Percentiles rank a stretch among this genome's conserved stretches.
Evolutionary conservation across 2,888 invertebrate genomes (phyloP).

Genomic region (Cephus pulcher): DNA sequence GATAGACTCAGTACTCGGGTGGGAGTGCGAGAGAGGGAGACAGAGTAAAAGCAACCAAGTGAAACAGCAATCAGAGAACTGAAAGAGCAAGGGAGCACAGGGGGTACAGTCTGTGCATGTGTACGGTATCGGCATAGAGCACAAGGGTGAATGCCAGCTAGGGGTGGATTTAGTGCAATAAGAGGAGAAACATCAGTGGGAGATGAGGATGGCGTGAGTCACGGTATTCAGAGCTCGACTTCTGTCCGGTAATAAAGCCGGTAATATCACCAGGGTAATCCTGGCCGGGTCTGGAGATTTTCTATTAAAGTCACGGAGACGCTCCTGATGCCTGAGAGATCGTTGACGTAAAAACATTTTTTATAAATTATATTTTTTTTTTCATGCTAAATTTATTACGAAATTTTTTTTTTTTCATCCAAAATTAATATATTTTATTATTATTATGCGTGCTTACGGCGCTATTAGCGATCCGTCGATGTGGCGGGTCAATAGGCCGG

Average conservation of each 20-base stretch:
- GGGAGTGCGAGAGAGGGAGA: slow-evolving; percentile 8
- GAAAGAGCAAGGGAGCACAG: background rate
- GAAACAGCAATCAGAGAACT: slow-evolving; percentile 22
- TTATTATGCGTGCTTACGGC: background rate
- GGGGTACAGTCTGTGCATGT: background rate
- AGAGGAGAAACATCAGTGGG: slow-evolving; percentile 43
- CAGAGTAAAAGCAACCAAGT: slow-evolving; percentile 12
- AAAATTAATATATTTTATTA: background rate
- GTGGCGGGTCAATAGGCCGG: background rate
- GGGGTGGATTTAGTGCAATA: slow-evolving; percentile 34
- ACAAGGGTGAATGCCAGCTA: background rate
- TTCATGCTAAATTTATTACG: background rate
- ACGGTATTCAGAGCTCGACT: slow-evolving; percentile 33
- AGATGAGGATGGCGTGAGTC: slow-evolving; percentile 45
- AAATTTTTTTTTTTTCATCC: background rate
- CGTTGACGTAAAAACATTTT: background rate
- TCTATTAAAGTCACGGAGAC: slow-evolving; percentile 35
- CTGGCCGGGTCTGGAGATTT: slow-evolving; percentile 27
- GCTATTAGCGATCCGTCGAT: background rate
- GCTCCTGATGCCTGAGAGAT: background rate
- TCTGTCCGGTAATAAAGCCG: slow-evolving; percentile 41
- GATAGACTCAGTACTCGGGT: background rate
- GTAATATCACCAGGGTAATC: slow-evolving; percentile 49
- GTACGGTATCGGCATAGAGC: background rate
- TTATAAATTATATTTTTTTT: background rate